A percentile compares a stretch with the other conserved stretches of the same genome.
These are phyloP conservation scores for Zoanthus sociatus DNA, from an alignment of 92 coral and sea anemone genomes.

Conservation along the genomic window DNA sequence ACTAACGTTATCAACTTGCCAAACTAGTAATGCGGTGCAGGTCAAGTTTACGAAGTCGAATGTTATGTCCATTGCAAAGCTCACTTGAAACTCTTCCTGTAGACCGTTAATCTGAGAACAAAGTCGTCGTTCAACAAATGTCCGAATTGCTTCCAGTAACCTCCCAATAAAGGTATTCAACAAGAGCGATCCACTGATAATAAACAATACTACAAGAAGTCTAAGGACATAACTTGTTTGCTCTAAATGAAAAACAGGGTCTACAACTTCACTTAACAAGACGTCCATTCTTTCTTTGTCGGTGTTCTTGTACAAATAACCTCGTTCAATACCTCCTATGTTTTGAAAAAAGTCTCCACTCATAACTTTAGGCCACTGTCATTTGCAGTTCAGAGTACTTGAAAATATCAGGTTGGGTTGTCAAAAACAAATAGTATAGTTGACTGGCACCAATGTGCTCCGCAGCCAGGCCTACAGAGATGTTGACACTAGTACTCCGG, in stretches of 20 bases:
- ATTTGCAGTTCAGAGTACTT: not conserved
- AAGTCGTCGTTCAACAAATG: slow-evolving; percentile 45
- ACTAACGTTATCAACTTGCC: slow-evolving; percentile 60
- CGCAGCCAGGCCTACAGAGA: too few species aligned
- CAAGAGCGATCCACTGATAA: slow-evolving; percentile 54
- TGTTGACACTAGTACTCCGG: too few species aligned
- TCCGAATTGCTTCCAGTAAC: slow-evolving; percentile 51
- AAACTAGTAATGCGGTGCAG: slow-evolving; percentile 65
- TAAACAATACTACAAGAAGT: slow-evolving; percentile 45
- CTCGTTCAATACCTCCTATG: slow-evolving; percentile 13
- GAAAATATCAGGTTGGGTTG: too few species aligned
- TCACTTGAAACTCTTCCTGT: slow-evolving; percentile 42
- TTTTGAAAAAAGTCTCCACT: slow-evolving; percentile 24
- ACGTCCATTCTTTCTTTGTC: slow-evolving; percentile 53
- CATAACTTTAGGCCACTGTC: not conserved
- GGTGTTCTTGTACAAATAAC: slow-evolving; percentile 35
- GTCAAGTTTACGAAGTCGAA: slow-evolving; percentile 69
- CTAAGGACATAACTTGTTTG: slow-evolving; percentile 46
- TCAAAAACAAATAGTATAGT: too few species aligned
- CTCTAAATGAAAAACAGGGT: slow-evolving; percentile 54
- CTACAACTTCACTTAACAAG: slow-evolving; percentile 27
- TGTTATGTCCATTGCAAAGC: slow-evolving; percentile 64
- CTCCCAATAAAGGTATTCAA: slow-evolving; percentile 66
- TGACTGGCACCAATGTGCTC: too few species aligned
- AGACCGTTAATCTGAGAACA: slow-evolving; percentile 9